Conservation (phyloP, 2,113 vertebrate genomes). For the Bos javanicus region DNA sequence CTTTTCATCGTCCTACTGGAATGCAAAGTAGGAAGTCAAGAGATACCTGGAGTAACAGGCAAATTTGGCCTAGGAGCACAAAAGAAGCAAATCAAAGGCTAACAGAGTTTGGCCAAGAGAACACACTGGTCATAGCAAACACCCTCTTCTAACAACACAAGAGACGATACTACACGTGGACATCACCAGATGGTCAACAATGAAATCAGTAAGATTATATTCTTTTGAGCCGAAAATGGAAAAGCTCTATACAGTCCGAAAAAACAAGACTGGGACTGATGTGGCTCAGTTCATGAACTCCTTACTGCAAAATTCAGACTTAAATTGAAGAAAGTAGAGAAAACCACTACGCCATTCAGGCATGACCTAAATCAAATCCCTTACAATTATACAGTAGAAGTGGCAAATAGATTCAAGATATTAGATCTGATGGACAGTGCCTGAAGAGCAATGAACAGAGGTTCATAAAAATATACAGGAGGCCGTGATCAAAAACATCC, state of each 20-base stretch:
- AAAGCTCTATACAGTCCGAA: accelerated
- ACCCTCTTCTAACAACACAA: not conserved
- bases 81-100: not conserved
- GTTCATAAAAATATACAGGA: not conserved
- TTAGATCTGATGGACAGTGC: not conserved
- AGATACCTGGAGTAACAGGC: not conserved
- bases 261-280: not conserved
- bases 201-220: not conserved
- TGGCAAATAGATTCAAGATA: not conserved
- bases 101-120: not conserved
- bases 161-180: not conserved
- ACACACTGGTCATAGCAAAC: not conserved
- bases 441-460: not conserved
- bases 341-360: not conserved
- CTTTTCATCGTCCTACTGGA: not conserved
- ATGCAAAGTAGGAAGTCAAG: not conserved
- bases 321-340: not conserved
- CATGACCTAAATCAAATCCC: not conserved
- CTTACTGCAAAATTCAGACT: not conserved
- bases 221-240: not conserved
- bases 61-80: not conserved
- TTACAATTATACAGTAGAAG: not conserved
- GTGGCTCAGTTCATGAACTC: not conserved
- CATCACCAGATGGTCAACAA: not conserved
- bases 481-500: not conserved